Evolutionary conservation across 2,888 invertebrate species (phyloP).

Genomic region (Laspeyria flexula): DNA sequence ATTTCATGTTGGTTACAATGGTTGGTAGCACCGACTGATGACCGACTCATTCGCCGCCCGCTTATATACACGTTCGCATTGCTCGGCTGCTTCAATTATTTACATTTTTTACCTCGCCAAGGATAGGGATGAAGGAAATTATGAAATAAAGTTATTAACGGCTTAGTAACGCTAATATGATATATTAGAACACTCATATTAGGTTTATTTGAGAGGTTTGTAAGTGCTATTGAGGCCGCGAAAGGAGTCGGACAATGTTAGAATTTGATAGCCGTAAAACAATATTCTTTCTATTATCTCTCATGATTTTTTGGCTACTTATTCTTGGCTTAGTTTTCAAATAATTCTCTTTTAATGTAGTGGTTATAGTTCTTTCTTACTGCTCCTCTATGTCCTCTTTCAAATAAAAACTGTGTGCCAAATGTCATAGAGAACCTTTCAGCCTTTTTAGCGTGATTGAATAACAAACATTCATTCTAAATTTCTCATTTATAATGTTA

Average conservation of each 20-base stretch:
- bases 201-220: background rate
- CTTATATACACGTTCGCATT: conserved; percentile 58
- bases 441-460: no score
- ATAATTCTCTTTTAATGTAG: no score
- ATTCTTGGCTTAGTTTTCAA: no score
- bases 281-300: no score
- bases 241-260: background rate
- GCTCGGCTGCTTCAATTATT: conserved; percentile 45
- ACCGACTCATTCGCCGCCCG: conserved; percentile 42
- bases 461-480: no score
- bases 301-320: no score
- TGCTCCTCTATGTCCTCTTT: no score
- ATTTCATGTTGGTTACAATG: conserved; percentile 67
- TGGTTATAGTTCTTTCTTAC: no score
- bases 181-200: background rate
- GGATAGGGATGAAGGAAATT: conserved; percentile 55
- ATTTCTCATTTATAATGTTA: no score
- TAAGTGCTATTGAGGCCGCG: background rate
- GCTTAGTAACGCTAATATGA: conserved; percentile 3
- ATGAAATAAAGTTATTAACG: conserved; percentile 21
- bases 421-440: no score
- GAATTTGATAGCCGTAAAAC: no score
- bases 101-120: conserved; percentile 54
- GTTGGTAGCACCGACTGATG: conserved; percentile 65
- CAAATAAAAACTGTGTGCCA: no score